Evolutionary conservation across 1,140 invertebrate genomes (phyloP), one percentile per base, ranked within the genome.

Genomic region (Druon quercuslanigerum): DNA sequence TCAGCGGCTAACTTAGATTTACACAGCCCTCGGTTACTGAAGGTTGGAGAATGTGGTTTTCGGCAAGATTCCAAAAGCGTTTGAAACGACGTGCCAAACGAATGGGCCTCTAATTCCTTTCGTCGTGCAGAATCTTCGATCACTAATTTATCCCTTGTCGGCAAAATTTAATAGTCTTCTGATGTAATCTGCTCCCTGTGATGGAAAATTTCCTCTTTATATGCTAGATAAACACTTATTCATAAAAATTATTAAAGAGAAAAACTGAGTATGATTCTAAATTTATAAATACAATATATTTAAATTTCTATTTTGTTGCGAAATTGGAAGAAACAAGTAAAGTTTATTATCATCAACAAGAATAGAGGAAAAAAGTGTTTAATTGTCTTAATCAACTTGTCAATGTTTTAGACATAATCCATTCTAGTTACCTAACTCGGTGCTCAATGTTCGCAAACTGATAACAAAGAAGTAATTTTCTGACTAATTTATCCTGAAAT

Each of bases 101-200:
- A 17, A 17, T 54, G n/a, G 17, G 52, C 52, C 52, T 19, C n/a
- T 66, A 66, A 66, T 66, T 66, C 60, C 20, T 66, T 66, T n/a
- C 60, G 33, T 66, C 33, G 33, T 66, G 60, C 8, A 46, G 25
- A 66, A 66, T 66, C 5, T 33, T 40, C 33, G 20, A 33, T 66
- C 60, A 66, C 46, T 66, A 66, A 66, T 66, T 66, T 66, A 33
- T 66, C n/a, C 60, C 60, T 66, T 66, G 60, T 66, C 33, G 33
- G 33, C 60, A 16, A 46, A 66, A 66, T 66, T 66, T 66, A 40
- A 66, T 46, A 9, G 40, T 46, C 40, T 46, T 11, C 9, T 46
- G 60, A 66, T 66, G 33, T 66, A 66, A 66, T 66, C 57, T 33
- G 20, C 57, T 14, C 7, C 57, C 12, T 14, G 20, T 16, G 57